These are phyloP conservation scores for Psephotus haematonotus DNA, from an alignment of 2,113 vertebrate genomes.

Conservation along the genomic window DNA sequence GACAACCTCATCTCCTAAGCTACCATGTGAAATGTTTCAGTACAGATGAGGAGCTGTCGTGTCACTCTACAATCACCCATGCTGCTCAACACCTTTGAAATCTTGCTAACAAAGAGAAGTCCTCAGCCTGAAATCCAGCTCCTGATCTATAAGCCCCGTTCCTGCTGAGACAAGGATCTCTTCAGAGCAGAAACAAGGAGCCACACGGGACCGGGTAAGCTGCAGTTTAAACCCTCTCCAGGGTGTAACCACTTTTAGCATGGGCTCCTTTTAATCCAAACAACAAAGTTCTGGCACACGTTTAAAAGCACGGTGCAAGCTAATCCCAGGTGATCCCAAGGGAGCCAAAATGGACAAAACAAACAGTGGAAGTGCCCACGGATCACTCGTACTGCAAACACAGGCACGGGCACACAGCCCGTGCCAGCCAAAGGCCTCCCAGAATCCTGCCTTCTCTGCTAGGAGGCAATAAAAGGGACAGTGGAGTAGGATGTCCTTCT, in stretches of 20 bases:
- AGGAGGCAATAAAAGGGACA: not conserved
- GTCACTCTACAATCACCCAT: not conserved
- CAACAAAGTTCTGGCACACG: accelerated
- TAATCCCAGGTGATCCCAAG: not conserved
- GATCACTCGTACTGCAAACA: not conserved
- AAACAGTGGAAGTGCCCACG: not conserved
- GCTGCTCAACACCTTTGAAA: not conserved
- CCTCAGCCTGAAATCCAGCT: not conserved
- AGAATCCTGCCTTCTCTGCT: not conserved
- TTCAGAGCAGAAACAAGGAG: not conserved
- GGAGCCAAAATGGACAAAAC: not conserved
- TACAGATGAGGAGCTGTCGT: not conserved
- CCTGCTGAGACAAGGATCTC: not conserved
- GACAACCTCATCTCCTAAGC: not conserved
- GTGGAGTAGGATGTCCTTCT: not conserved
- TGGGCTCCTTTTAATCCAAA: not conserved
- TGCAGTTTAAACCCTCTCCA: not conserved
- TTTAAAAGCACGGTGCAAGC: not conserved
- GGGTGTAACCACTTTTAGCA: not conserved
- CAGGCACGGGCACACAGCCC: not conserved
- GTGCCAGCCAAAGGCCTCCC: not conserved
- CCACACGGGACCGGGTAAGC: not conserved
- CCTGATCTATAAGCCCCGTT: not conserved
- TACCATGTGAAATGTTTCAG: not conserved
- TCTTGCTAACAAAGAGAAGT: not conserved